Evolutionary conservation across 53 echinoderm and acorn worm species (phyloP).

Genomic region (Antedon mediterranea): DNA sequence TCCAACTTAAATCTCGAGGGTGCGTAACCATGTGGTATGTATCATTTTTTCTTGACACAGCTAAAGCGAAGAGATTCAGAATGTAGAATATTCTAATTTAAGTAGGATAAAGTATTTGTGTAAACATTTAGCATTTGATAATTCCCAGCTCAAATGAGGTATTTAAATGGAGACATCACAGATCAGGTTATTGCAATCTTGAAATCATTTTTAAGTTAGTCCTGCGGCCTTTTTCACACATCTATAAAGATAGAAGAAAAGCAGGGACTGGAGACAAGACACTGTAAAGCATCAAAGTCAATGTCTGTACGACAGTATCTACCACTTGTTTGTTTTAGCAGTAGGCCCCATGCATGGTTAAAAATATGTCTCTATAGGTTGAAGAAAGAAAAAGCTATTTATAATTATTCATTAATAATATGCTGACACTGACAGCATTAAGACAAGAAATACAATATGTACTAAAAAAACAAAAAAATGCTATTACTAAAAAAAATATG

Average conservation of each 20-base stretch:
- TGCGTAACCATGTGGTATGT: neutral
- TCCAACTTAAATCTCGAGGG: neutral
- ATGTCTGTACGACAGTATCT: neutral
- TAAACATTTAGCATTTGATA: neutral
- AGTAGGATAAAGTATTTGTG: neutral
- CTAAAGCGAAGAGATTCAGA: neutral
- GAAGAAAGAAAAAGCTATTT: too few relatives aligned
- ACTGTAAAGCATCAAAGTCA: neutral
- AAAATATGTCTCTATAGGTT: neutral
- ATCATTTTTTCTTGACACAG: neutral
- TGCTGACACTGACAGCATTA: too few relatives aligned
- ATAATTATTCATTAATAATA: too few relatives aligned
- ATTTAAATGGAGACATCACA: neutral
- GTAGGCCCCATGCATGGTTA: neutral
- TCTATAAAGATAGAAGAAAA: too few relatives aligned
- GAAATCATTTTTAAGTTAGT: neutral
- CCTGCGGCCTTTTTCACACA: neutral
- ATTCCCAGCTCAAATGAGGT: neutral
- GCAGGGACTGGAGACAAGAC: neutral
- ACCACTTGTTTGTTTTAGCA: neutral
- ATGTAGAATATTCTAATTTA: neutral
- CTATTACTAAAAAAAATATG: too few relatives aligned
- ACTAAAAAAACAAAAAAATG: too few relatives aligned
- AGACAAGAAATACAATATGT: too few relatives aligned
- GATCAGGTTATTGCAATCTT: neutral